Conservation (phyloP, 2,888 invertebrate genomes). For the Drosophila meridionalis region DNA sequence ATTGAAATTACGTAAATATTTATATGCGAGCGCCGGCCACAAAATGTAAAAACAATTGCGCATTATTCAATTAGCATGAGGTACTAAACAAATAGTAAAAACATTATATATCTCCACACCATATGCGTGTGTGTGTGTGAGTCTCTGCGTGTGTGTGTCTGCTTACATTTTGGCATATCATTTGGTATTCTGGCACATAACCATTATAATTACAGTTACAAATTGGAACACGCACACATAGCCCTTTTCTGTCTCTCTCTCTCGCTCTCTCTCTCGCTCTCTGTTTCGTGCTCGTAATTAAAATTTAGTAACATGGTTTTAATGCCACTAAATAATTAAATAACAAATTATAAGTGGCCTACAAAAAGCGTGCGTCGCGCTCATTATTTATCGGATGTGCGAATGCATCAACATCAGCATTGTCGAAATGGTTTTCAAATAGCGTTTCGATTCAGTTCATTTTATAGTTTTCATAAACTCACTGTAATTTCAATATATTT, state of each 20-base stretch:
- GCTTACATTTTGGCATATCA: constrained; percentile 34
- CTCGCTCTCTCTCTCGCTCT: not conserved
- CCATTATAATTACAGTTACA: constrained; percentile 55
- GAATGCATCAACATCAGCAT: not conserved
- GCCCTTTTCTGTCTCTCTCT: not conserved
- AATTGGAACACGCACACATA: constrained; percentile 26
- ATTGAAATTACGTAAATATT: constrained; percentile 50
- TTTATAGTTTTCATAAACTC: not conserved
- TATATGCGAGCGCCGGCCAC: constrained; percentile 38
- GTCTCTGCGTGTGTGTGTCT: not conserved
- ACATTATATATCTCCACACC: constrained; percentile 4
- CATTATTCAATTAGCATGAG: constrained; percentile 65
- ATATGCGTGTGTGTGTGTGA: not conserved
- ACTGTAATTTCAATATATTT: too few species aligned
- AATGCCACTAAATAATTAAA: constrained; percentile 32
- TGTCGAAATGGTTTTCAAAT: not conserved
- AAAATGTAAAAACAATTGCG: constrained; percentile 71
- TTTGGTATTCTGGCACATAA: constrained; percentile 33
- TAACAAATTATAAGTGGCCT: constrained; percentile 13
- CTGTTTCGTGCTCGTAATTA: constrained; percentile 31
- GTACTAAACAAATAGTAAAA: constrained; percentile 46
- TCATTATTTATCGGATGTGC: not conserved
- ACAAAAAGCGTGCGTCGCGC: constrained; percentile 8
- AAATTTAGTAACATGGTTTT: constrained; percentile 26
- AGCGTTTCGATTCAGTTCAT: not conserved